Base-by-base conservation (phyloP, 2,113 vertebrate species). In the Rhabdomys dilectus region DNA sequence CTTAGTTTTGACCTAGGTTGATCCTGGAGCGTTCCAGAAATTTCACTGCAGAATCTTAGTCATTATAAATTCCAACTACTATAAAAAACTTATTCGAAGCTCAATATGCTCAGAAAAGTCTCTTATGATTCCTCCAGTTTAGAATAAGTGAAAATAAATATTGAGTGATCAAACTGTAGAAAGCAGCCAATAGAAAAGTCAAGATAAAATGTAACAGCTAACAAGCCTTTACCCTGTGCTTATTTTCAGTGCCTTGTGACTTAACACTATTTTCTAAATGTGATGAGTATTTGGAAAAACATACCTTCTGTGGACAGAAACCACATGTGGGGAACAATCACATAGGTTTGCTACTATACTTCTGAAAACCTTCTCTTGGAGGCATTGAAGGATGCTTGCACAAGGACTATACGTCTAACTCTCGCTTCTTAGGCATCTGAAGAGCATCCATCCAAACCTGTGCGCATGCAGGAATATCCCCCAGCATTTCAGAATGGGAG, bases 221-320 rank as follows among this genome's bases (percentile, higher is more conserved):
- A 70, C 36, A 89, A 91, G 26, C 29, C 42, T 64, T 93, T 62
- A 11, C 66, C 51, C 36, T 60, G n/a, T 94, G 89, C 62, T 88
- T 89, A 66, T 89, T 97, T 82, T 91, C 58, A 60, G 48, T 77
- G 53, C 34, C 76, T 22, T 51, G 26, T 42, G 85, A 92, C 78
- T 91, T 78, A 70, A 89, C 21, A 62, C n/a, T 64, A 53, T 70
- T 88, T 91, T 88, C 36, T 72, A 73, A 85, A 56, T 39, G 56
- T 53, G 60, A 94, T 78, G 70, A 94, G 78, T 73, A 80, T 80
- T 73, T 94, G 89, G n/a, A 84, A 89, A 88, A 70, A 17, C 70
- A 76, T 73, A 78, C 42, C 72, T 29, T 92, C 51, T 88, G 39
- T 91, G 58, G 60, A 91, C 75, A 70, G 76, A 88, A 93, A 60